Conservation (phyloP, 2,888 invertebrate species). For the Theretra japonica region DNA sequence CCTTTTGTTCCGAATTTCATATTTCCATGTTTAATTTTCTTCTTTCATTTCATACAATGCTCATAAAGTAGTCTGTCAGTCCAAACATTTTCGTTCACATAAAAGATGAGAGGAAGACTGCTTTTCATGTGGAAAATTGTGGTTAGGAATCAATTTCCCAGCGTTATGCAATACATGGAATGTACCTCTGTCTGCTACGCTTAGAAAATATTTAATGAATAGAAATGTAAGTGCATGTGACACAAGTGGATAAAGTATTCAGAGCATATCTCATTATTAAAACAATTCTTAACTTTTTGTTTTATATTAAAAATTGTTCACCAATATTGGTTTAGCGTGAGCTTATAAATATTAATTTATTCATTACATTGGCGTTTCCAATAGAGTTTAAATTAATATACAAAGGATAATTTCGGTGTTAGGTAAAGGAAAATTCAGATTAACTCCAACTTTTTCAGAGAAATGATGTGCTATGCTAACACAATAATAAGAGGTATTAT, state of each 20-base stretch:
- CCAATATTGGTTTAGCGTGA: not conserved
- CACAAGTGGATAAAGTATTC: not conserved
- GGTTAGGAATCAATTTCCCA: not conserved
- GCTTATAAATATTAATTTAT: not conserved
- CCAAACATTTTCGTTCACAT: conserved; percentile 6
- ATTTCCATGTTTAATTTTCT: conserved; percentile 21
- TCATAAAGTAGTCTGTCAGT: conserved; percentile 23
- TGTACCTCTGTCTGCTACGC: conserved; percentile 39
- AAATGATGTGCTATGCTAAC: too few relatives aligned
- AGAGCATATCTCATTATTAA: not conserved
- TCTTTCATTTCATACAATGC: conserved; percentile 18
- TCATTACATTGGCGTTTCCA: not conserved
- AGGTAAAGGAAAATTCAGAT: too few relatives aligned
- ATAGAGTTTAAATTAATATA: not conserved
- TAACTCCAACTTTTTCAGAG: too few relatives aligned
- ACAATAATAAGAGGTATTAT: too few relatives aligned
- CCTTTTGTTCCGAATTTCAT: conserved; percentile 16
- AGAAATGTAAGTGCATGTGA: conserved; percentile 51
- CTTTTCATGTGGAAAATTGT: conserved; percentile 32
- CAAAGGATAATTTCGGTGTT: too few relatives aligned
- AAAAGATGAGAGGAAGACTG: conserved; percentile 6
- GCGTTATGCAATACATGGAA: not conserved
- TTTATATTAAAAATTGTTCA: not conserved
- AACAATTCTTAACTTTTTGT: not conserved
- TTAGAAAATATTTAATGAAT: conserved; percentile 67